phyloP scores from a whole-genome alignment of 2,888 invertebrate species.

The Drosophila colorata region DNA sequence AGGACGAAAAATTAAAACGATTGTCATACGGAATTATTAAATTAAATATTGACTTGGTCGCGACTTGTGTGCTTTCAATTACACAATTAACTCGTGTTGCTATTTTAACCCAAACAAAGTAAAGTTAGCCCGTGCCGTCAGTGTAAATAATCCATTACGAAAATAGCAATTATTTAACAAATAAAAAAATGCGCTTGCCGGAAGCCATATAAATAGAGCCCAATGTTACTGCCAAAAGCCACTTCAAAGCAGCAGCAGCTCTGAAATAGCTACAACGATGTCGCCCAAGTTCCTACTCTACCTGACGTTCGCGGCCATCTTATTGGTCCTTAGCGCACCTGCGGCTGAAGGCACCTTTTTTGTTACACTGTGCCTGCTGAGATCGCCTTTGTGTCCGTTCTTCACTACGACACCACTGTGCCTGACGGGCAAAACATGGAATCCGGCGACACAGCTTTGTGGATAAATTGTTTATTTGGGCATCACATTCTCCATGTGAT shows the following conservation, averaged over 20 bases:
- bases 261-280: slow-evolving; percentile 23
- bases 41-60: slow-evolving; percentile 18
- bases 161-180: not conserved
- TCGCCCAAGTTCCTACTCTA: slow-evolving; percentile 35
- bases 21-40: not conserved
- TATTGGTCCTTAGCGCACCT: slow-evolving; percentile 25
- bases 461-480: not conserved
- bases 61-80: slow-evolving; percentile 11
- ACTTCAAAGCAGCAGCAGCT: not conserved
- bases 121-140: slow-evolving; percentile 6
- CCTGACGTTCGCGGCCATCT: slow-evolving; percentile 15
- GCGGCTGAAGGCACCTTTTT: slow-evolving; percentile 11
- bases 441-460: not conserved
- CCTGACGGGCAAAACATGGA: not conserved
- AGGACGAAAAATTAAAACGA: not conserved
- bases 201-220: slow-evolving; percentile 27
- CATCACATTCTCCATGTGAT: not conserved
- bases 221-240: not conserved
- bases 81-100: slow-evolving; percentile 9
- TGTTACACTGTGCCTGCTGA: slow-evolving; percentile 5
- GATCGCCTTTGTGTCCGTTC: slow-evolving; percentile 31
- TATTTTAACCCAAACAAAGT: not conserved
- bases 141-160: slow-evolving; percentile 12
- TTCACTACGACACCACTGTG: slow-evolving; percentile 20
- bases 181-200: not conserved